These are phyloP conservation scores for Sebastes dallii DNA, from an alignment of 2,797 vertebrate genomes.

Conservation along the genomic window DNA sequence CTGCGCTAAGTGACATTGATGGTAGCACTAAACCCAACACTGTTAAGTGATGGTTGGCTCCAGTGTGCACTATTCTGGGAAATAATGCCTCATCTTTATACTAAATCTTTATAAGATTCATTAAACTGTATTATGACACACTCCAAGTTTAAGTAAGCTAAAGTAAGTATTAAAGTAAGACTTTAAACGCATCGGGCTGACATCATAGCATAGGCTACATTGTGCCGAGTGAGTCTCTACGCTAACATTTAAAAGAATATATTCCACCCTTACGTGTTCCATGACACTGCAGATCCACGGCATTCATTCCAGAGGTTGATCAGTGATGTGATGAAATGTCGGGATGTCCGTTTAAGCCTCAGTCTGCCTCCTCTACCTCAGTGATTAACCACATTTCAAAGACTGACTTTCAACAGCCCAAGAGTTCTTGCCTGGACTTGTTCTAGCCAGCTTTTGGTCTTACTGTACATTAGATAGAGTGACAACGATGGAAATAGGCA, in stretches of 20 bases:
- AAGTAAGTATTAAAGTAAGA: neutral
- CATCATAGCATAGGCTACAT: neutral
- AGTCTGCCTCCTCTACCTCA: neutral
- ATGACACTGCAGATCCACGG: neutral
- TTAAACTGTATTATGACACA: neutral
- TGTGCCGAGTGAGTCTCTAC: neutral
- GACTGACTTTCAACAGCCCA: neutral
- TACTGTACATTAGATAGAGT: neutral
- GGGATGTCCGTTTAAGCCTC: neutral
- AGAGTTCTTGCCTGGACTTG: constrained; percentile 22
- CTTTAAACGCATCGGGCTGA: no score
- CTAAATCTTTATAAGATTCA: no score
- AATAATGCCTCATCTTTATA: neutral
- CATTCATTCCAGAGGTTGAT: constrained; percentile 7
- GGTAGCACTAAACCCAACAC: neutral
- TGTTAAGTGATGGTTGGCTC: neutral
- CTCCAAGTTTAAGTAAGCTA: neutral
- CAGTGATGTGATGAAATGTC: neutral
- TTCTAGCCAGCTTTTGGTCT: neutral
- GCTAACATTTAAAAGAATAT: neutral
- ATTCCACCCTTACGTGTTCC: neutral
- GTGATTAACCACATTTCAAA: constrained; percentile 37
- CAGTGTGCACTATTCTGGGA: neutral
- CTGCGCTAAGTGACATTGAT: neutral
- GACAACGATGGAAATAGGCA: neutral